Evolutionary conservation across 2,888 invertebrate species (phyloP), one percentile per base, ranked within the genome.

Genomic region (Omphaloscelis lunosa): DNA sequence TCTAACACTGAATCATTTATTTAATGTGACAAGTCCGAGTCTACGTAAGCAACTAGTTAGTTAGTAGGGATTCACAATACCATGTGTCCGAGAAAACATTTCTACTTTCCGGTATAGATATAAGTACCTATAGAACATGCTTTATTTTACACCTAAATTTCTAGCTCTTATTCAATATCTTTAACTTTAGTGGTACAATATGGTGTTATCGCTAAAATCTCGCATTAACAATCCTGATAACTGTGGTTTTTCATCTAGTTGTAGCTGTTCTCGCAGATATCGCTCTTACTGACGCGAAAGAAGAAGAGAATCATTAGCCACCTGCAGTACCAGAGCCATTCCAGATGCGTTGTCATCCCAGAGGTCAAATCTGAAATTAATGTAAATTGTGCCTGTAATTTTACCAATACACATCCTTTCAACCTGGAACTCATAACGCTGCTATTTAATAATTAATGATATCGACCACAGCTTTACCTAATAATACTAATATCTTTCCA

Each of bases 1-100:
- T 48, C 34, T 48, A 77, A 58, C 53, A 77, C 27, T 48, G 27
- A 56, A 77, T 77, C 34, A n/a, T 61, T 77, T 29, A 65, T 63
- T 56, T 17, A 63, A 27, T 20, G 20, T 39, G 27, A 39, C 45
- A 27, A 48, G 39, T 23, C 48, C 34, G 34, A 27, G 17, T 74
- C 34, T 39, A 27, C 7, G 20, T 15, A 17, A 23, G n/a, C 34
- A 48, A 7, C 7, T 45, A 72, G 3, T 11, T 45, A 72, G 3
- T 11, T 29, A 48, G 0, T 20, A 15, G 9, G 15, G 4, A 34
- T 72, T 72, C 15, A 34, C n/a, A n/a, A 11, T 17, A 29, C 6
- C n/a, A 15, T 8, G 27, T 20, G 45, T 4, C 56, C 39, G 2
- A 29, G 53, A 70, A 29, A 56, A 29, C 2, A 11, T 7, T 41